Evolutionary conservation across 2,888 invertebrate genomes (phyloP).

Genomic region (Caenorhabditis sinica): DNA sequence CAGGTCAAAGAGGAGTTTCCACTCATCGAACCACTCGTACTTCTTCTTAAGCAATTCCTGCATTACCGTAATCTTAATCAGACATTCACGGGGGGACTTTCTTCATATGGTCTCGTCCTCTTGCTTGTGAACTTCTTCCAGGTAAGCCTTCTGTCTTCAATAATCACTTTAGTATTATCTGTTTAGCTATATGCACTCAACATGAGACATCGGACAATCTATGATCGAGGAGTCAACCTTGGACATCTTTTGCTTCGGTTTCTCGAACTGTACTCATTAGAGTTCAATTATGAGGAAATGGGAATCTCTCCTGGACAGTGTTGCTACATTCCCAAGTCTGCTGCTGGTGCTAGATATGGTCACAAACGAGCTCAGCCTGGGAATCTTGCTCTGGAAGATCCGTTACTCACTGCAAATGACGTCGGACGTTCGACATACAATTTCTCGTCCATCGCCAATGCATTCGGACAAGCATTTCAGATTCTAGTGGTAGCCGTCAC

Average conservation of each 20-base stretch:
- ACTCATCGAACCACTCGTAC: constrained; percentile 93
- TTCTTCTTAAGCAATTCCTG: constrained; percentile 98
- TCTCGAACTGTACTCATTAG: constrained; percentile 86
- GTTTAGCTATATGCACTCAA: constrained; percentile 67
- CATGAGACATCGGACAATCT: constrained; percentile 57
- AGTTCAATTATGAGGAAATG: constrained; percentile 94
- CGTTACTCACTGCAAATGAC: constrained; percentile 94
- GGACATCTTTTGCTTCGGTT: constrained; percentile 86
- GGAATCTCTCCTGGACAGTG: constrained; percentile 69
- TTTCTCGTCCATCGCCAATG: constrained; percentile 92
- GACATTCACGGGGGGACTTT: constrained; percentile 99
- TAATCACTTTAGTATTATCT: neutral
- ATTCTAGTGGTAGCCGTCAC: constrained; percentile 60
- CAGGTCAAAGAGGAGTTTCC: constrained; percentile 87
- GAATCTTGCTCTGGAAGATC: constrained; percentile 97
- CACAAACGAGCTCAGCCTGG: constrained; percentile 86
- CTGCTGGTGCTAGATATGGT: constrained; percentile 83
- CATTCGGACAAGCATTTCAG: constrained; percentile 96
- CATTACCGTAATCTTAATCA: constrained; percentile 98
- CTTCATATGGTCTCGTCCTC: constrained; percentile 97
- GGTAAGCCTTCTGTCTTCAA: neutral
- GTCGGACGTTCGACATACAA: constrained; percentile 98
- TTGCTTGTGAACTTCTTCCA: constrained; percentile 95
- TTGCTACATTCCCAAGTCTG: constrained; percentile 59
- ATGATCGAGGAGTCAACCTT: constrained; percentile 87